Percentiles rank a stretch among this genome's conserved stretches.
phyloP scores from a whole-genome alignment of 2,888 invertebrate species.

The Clitarchus hookeri region DNA sequence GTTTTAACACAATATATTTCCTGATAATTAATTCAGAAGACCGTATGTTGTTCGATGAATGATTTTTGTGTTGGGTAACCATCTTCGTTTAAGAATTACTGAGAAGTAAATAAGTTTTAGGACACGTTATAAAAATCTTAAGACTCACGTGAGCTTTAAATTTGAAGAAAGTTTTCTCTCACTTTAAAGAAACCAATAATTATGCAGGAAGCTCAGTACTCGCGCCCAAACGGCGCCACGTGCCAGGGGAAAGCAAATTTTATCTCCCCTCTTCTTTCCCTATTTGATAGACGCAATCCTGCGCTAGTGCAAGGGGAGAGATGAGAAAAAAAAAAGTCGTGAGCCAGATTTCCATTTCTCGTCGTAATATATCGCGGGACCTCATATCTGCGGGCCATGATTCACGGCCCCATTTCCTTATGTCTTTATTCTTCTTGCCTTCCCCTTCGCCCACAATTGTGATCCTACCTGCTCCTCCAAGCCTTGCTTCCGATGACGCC shows the following conservation, averaged over 20 bases:
- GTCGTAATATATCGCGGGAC: slow-evolving; percentile 1
- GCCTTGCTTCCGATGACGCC: no score
- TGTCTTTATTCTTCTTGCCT: background rate
- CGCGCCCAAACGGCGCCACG: background rate
- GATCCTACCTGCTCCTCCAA: background rate
- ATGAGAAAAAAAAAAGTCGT: background rate
- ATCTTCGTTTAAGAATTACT: no score
- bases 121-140: no score
- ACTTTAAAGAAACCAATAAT: no score
- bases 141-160: no score
- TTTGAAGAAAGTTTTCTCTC: no score
- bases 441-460: background rate
- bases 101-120: no score
- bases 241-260: background rate
- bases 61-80: no score
- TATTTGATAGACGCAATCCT: background rate
- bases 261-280: background rate
- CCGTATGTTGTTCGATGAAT: no score
- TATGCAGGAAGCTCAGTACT: background rate
- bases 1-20: no score
- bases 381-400: background rate
- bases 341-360: slow-evolving; percentile 14
- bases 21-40: no score
- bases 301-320: no score
- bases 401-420: slow-evolving; percentile 14